Evolutionary conservation across 2,113 vertebrate genomes (phyloP).

Genomic region (Centrocercus urophasianus): DNA sequence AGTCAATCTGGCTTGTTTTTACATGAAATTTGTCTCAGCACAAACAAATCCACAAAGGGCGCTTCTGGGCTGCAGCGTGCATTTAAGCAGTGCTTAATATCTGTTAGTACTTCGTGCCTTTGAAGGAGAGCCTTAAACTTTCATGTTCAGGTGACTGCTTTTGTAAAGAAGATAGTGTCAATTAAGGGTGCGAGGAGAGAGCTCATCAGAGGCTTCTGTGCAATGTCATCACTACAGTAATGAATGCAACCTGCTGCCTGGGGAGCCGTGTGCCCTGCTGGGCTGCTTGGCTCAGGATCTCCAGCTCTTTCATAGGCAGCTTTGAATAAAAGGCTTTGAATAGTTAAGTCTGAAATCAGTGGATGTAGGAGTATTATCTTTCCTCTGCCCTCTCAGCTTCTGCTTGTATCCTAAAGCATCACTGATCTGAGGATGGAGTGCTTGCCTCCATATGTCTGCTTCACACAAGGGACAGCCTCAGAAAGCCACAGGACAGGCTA

Average conservation of each 20-base stretch:
- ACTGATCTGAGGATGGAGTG: neutral
- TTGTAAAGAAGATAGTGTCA: rapidly evolving
- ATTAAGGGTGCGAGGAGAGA: neutral
- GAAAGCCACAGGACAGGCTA: neutral
- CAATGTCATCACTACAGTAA: neutral
- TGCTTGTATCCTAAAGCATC: neutral
- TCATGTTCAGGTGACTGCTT: neutral
- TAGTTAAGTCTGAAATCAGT: neutral
- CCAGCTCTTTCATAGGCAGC: neutral
- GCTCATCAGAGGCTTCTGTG: neutral
- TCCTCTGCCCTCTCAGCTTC: neutral
- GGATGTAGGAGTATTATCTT: neutral
- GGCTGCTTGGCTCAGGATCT: neutral
- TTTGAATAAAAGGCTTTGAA: neutral
- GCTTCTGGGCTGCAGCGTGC: neutral
- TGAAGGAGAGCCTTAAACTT: neutral
- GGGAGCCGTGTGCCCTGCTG: neutral
- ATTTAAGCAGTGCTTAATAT: neutral
- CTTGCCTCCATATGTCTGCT: neutral
- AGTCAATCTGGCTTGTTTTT: neutral
- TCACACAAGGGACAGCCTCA: neutral
- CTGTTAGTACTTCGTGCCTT: neutral
- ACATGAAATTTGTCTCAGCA: neutral
- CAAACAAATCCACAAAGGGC: neutral
- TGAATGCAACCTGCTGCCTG: neutral